A percentile compares a stretch with the other conserved stretches of the same genome.
Conservation (phyloP, 2,113 vertebrate species). For the Pteruthius melanotis region DNA sequence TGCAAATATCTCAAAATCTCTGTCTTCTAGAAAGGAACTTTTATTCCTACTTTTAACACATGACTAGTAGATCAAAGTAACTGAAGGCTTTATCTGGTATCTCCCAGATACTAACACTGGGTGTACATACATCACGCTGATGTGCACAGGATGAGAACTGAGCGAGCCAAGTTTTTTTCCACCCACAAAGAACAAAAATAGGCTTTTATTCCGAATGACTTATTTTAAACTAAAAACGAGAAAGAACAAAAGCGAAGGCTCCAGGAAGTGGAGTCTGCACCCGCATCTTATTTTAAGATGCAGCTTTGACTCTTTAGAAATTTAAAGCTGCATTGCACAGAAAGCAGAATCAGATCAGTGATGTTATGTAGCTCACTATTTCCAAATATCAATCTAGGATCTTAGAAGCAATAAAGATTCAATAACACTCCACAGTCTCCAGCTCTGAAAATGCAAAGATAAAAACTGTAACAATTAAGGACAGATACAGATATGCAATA, state of each 20-base stretch:
- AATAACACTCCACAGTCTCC: constrained; percentile 2
- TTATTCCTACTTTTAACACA: not conserved
- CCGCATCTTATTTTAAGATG: constrained; percentile 1
- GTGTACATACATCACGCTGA: not conserved
- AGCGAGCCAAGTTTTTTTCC: not conserved
- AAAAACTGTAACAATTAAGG: constrained; percentile 47
- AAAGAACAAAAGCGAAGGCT: constrained; percentile 36
- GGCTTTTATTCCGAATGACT: constrained; percentile 34
- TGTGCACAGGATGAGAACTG: not conserved
- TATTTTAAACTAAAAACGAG: constrained; percentile 37
- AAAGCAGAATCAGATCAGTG: not conserved
- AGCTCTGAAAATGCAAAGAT: constrained; percentile 14
- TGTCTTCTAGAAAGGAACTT: not conserved
- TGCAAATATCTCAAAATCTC: not conserved
- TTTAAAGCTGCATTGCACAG: constrained; percentile 21
- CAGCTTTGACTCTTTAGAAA: constrained; percentile 23
- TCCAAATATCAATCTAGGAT: not conserved
- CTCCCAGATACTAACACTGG: constrained; percentile 20
- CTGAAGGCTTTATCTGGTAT: not conserved
- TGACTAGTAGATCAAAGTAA: constrained; percentile 8
- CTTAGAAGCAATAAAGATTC: constrained; percentile 37
- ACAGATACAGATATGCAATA: constrained; percentile 41
- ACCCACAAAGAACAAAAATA: constrained; percentile 57
- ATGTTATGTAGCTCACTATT: not conserved
- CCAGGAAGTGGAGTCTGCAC: constrained; percentile 30